Percentiles rank a stretch among this genome's conserved stretches.
phyloP scores from a whole-genome alignment of 2,888 invertebrate species.

The Punctoribates punctum region DNA sequence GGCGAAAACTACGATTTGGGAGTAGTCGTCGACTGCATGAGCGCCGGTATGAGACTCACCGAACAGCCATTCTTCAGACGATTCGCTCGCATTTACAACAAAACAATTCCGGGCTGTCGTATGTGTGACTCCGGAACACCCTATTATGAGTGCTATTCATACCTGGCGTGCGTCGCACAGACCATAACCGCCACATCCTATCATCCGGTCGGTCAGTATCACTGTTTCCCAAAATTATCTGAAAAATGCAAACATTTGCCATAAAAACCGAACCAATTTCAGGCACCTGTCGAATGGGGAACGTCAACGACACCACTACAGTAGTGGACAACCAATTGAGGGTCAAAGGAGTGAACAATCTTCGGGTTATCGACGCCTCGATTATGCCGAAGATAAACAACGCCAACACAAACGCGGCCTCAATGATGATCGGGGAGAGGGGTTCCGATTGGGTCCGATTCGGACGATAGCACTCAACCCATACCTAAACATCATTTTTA shows the following conservation, averaged over 20 bases:
- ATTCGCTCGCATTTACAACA: neutral
- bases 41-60: constrained; percentile 34
- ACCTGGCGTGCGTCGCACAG: constrained; percentile 38
- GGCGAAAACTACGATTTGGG: constrained; percentile 31
- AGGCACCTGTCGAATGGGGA: constrained; percentile 41
- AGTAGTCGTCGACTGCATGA: constrained; percentile 35
- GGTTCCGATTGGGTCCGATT: no score
- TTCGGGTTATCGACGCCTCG: constrained; percentile 40
- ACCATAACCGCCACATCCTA: constrained; percentile 35
- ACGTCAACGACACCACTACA: neutral
- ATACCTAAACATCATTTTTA: no score
- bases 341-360: constrained; percentile 29
- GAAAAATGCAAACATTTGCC: neutral
- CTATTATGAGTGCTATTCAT: constrained; percentile 40
- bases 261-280: neutral
- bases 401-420: constrained; percentile 36
- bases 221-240: neutral
- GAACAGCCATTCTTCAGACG: neutral
- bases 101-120: constrained; percentile 23
- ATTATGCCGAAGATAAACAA: constrained; percentile 40
- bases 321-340: constrained; percentile 27
- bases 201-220: constrained; percentile 19
- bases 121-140: constrained; percentile 18
- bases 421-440: constrained; percentile 33
- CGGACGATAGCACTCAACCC: no score